Evolutionary conservation across 2,888 invertebrate species (phyloP), one percentile per base, ranked within the genome.

Genomic region (Pristionchus maxplancki): DNA sequence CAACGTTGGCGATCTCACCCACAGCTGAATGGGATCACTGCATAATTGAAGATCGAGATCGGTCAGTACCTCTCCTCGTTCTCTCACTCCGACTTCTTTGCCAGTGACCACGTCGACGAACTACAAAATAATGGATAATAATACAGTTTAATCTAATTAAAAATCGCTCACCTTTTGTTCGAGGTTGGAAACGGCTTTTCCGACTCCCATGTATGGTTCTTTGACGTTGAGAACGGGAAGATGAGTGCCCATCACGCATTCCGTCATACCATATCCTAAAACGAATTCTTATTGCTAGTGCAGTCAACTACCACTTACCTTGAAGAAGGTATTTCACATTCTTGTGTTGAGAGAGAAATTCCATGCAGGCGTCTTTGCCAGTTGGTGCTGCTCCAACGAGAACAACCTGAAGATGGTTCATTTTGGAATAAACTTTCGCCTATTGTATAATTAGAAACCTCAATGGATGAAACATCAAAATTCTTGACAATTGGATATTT

Each of bases 1-100:
- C 11, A 97, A 96, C 86, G 96, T 95, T 28, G 97, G 96, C 0
- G 97, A 97, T 94, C 97, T 97, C 89, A 98, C 96, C 95, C 97
- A 97, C 0, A 97, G 94, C 95, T 87, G 0, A 20, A 82, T 24
- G 17, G 13, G 40, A 85, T 40, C 15, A n/a, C 6, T 74, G 40
- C n/a, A 15, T 11, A 8, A 8, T n/a, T 40, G 44, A n/a, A 37
- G 17, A 37, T 9, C 5, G 13, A 24, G 40, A 40, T 78, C 9
- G 11, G 1, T 15, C 34, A 28, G 17, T 50, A 87, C 86, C 86
- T 98, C 98, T 20, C 98, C 98, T 89, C 96, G 96, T 94, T 97
- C 95, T 92, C 96, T 96, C 0, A 96, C 95, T 0, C 96, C 96
- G n/a, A 96, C 95, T 89, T 95, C 93, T 92, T 95, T 93, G 0